phyloP scores from a whole-genome alignment of 2,797 vertebrate species.

The Babyrousa celebensis region DNA sequence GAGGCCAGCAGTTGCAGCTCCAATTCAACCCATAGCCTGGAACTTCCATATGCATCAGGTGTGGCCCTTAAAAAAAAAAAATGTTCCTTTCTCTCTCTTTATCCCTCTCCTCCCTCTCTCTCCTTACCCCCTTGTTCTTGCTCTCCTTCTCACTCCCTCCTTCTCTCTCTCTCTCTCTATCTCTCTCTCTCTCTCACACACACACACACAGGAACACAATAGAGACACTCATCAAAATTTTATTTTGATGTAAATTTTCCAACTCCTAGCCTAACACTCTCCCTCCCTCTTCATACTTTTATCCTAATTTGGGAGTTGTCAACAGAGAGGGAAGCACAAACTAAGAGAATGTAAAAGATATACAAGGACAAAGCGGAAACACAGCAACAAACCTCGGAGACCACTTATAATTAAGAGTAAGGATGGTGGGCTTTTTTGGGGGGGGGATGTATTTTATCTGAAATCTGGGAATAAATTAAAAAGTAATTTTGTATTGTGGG shows the following conservation, averaged over 20 bases:
- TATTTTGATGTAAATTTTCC: not conserved
- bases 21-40: no score
- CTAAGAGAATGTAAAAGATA: not conserved
- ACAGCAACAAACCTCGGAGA: not conserved
- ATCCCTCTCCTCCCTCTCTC: no score
- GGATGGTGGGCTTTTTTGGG: not conserved
- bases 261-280: not conserved
- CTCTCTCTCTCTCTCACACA: not conserved
- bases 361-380: not conserved
- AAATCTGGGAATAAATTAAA: constrained; percentile 32
- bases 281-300: not conserved
- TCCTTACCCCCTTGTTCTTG: no score
- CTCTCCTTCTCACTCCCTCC: not conserved
- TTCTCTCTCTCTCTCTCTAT: not conserved
- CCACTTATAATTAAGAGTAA: not conserved
- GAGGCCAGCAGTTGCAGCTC: no score
- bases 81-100: not conserved
- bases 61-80: not conserved
- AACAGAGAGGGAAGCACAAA: not conserved
- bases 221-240: constrained; percentile 3
- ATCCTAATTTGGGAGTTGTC: not conserved
- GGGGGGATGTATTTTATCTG: not conserved
- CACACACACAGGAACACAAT: not conserved
- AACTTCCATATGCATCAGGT: no score
- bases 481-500: not conserved